Conservation (phyloP, 2,888 invertebrate genomes). For the Seira ritae region DNA sequence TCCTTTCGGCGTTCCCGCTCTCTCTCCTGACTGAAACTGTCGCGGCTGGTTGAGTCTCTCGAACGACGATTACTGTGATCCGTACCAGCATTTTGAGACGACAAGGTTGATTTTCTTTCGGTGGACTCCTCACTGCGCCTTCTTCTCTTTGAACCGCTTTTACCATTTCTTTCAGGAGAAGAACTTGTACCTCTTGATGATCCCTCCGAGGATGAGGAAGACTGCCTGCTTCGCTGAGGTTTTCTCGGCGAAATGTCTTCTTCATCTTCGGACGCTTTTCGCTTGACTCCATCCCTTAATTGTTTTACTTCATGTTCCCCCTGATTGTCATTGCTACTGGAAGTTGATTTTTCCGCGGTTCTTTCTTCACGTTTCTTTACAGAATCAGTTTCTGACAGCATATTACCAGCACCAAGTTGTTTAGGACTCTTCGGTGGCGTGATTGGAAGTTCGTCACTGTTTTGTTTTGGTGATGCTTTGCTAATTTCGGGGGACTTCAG, state of each 20-base stretch:
- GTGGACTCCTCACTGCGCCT: slow-evolving; percentile 30
- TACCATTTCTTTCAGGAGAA: slow-evolving; percentile 23
- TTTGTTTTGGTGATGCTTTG: neutral
- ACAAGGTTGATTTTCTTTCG: slow-evolving; percentile 25
- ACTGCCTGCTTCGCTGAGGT: slow-evolving; percentile 34
- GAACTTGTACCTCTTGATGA: slow-evolving; percentile 43
- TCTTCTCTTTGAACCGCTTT: slow-evolving; percentile 42
- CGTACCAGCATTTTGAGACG: neutral
- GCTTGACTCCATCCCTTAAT: slow-evolving; percentile 25
- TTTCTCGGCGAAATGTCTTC: slow-evolving; percentile 45
- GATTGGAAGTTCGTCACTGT: slow-evolving; percentile 2
- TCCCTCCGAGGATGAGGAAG: slow-evolving; percentile 50
- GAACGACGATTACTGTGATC: neutral
- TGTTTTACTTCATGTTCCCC: neutral
- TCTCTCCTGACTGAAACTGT: slow-evolving; percentile 58
- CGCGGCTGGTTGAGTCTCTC: slow-evolving; percentile 30
- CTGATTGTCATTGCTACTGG: slow-evolving; percentile 18
- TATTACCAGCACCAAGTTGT: neutral
- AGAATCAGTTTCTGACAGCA: neutral
- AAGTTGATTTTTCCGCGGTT: neutral
- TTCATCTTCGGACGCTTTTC: slow-evolving; percentile 36
- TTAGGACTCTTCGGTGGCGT: slow-evolving; percentile 51
- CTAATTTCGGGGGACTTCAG: slow-evolving; percentile 45
- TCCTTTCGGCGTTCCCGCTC: slow-evolving; percentile 54
- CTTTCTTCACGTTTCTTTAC: neutral